phyloP scores from a whole-genome alignment of 2,888 invertebrate genomes.

The Eupithecia subumbrata region DNA sequence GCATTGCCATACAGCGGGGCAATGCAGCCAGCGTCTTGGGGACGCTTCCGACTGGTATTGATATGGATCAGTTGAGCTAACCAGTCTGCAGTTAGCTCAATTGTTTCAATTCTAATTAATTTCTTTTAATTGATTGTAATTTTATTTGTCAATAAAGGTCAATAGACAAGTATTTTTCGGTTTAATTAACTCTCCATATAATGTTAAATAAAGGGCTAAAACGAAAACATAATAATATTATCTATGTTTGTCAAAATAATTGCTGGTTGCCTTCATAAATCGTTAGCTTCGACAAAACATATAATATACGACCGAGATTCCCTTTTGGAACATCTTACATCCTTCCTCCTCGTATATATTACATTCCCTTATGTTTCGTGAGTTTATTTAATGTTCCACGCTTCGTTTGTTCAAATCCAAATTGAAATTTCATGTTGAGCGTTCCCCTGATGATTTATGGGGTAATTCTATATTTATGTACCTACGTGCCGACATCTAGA shows the following conservation, averaged over 20 bases:
- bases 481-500: not conserved
- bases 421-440: constrained; percentile 24
- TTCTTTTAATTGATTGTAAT: no score
- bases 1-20: no score
- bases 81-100: no score
- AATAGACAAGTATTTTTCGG: not conserved
- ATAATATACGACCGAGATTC: not conserved
- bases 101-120: no score
- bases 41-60: no score
- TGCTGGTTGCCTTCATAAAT: not conserved
- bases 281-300: not conserved
- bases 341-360: not conserved
- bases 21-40: no score
- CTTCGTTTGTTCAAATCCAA: constrained; percentile 19
- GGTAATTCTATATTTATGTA: constrained; percentile 10
- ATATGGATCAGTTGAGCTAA: no score
- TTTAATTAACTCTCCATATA: not conserved
- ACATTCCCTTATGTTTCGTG: not conserved
- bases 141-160: no score
- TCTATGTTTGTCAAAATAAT: not conserved
- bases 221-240: not conserved
- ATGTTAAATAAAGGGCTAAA: not conserved
- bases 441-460: constrained; percentile 25
- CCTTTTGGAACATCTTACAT: not conserved
- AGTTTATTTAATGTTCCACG: constrained; percentile 18